Conservation (phyloP, 2,113 vertebrate genomes). For the Gambusia holbrooki region DNA sequence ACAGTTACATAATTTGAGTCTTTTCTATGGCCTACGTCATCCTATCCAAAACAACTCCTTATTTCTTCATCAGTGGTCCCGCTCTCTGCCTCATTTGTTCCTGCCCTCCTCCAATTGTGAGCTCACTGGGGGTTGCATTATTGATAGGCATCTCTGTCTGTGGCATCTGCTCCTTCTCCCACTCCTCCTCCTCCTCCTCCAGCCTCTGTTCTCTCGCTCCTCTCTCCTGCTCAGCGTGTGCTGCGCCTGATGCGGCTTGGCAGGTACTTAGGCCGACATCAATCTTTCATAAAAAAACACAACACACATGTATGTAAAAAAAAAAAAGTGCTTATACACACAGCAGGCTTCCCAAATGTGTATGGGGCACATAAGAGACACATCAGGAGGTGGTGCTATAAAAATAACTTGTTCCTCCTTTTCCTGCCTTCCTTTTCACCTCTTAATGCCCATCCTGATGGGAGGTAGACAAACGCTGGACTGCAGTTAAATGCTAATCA, state of each 20-base stretch:
- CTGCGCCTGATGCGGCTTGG: slow-evolving; percentile 67
- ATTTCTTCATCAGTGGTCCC: slow-evolving; percentile 9
- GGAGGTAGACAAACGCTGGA: slow-evolving; percentile 45
- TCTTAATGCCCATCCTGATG: slow-evolving; percentile 34
- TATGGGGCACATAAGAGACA: slow-evolving; percentile 24
- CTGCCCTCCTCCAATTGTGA: slow-evolving; percentile 41
- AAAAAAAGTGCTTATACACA: slow-evolving; percentile 35
- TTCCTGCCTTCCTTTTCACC: slow-evolving; percentile 22
- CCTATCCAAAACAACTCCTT: slow-evolving; percentile 14
- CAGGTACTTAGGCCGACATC: slow-evolving; percentile 75
- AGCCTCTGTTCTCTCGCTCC: slow-evolving; percentile 11
- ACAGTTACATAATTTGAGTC: not conserved
- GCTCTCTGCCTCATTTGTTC: slow-evolving; percentile 19
- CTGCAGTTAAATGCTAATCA: slow-evolving; percentile 35
- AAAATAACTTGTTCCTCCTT: slow-evolving; percentile 63
- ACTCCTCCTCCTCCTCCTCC: slow-evolving; percentile 43
- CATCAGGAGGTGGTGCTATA: slow-evolving; percentile 42
- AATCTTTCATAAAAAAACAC: slow-evolving; percentile 70
- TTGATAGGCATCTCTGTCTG: slow-evolving; percentile 80
- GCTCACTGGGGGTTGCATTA: slow-evolving; percentile 78
- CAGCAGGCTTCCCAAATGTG: slow-evolving; percentile 50
- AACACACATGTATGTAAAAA: slow-evolving; percentile 25
- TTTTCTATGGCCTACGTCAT: not conserved
- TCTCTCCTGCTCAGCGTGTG: slow-evolving; percentile 39
- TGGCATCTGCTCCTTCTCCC: slow-evolving; percentile 74